These are phyloP conservation scores for Gephyroberyx darwinii DNA, from an alignment of 2,797 vertebrate species.

Conservation along the genomic window DNA sequence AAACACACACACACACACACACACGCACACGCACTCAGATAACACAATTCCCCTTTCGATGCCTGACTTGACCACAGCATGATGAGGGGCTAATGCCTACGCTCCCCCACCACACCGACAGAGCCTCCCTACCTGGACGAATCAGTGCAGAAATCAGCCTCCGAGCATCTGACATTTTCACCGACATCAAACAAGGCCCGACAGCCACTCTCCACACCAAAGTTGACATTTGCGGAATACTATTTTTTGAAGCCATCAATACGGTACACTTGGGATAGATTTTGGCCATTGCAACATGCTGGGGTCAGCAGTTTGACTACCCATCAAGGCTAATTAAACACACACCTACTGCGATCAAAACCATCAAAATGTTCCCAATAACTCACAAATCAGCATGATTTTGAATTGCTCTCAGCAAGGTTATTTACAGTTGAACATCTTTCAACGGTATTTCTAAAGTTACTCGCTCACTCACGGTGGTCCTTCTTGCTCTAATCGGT, in stretches of 20 bases:
- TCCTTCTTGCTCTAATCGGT: not conserved
- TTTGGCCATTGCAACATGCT: slow-evolving; percentile 1
- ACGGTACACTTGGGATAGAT: slow-evolving; percentile 11
- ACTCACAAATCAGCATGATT: not conserved
- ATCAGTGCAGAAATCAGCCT: slow-evolving; percentile 22
- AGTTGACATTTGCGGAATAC: slow-evolving; percentile 44
- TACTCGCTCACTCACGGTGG: not conserved
- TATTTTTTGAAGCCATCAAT: slow-evolving; percentile 24
- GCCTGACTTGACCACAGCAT: not conserved
- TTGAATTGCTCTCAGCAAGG: not conserved
- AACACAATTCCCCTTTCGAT: slow-evolving; percentile 33
- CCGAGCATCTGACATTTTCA: slow-evolving; percentile 27
- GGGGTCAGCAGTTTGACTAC: not conserved
- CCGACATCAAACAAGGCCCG: slow-evolving; percentile 29
- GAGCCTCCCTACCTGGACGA: slow-evolving; percentile 18
- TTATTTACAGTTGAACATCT: not conserved
- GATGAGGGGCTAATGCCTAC: not conserved
- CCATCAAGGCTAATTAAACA: not conserved
- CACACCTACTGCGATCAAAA: not conserved
- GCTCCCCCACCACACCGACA: not conserved
- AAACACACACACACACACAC: slow-evolving; percentile 29
- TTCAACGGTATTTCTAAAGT: not conserved
- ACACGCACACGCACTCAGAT: slow-evolving; percentile 35
- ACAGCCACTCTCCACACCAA: slow-evolving; percentile 7
- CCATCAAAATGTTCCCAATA: not conserved